These are phyloP conservation scores for Tragulus kanchil DNA, from an alignment of 2,113 vertebrate genomes.

Conservation along the genomic window DNA sequence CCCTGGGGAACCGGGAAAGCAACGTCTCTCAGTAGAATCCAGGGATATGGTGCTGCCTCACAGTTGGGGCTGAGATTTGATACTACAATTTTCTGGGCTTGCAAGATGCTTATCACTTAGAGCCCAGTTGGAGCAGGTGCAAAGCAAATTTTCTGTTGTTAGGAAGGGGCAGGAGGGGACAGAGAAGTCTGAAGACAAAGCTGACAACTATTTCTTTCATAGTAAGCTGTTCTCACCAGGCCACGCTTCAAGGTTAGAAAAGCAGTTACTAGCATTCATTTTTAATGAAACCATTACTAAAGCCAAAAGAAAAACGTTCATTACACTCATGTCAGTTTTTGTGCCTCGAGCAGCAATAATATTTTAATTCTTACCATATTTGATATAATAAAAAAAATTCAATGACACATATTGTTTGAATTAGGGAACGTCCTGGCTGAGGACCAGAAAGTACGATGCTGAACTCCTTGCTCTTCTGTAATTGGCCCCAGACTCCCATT, in stretches of 20 bases:
- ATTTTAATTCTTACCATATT: constrained; percentile 10
- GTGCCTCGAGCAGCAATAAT: neutral
- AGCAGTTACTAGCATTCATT: neutral
- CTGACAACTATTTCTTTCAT: constrained; percentile 57
- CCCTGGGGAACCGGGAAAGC: constrained; percentile 69
- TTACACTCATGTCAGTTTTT: neutral
- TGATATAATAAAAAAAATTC: neutral
- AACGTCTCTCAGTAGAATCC: constrained; percentile 66
- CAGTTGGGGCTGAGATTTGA: constrained; percentile 83
- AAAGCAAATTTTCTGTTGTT: constrained; percentile 80
- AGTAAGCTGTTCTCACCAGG: constrained; percentile 33
- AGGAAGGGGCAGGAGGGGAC: constrained; percentile 71
- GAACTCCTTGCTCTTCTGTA: neutral
- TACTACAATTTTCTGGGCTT: constrained; percentile 84
- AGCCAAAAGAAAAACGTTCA: constrained; percentile 34
- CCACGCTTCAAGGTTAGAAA: constrained; percentile 6
- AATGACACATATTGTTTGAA: neutral
- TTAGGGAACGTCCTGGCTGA: neutral
- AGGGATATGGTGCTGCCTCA: constrained; percentile 73
- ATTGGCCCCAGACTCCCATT: neutral
- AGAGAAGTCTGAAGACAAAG: constrained; percentile 67
- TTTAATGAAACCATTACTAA: constrained; percentile 65
- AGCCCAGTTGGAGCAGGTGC: constrained; percentile 86
- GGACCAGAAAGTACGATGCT: accelerated
- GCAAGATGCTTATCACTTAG: constrained; percentile 84